Percentiles rank a stretch among this genome's conserved stretches.
Evolutionary conservation across 2,797 vertebrate genomes (phyloP).

Genomic region (Sus cebifrons): DNA sequence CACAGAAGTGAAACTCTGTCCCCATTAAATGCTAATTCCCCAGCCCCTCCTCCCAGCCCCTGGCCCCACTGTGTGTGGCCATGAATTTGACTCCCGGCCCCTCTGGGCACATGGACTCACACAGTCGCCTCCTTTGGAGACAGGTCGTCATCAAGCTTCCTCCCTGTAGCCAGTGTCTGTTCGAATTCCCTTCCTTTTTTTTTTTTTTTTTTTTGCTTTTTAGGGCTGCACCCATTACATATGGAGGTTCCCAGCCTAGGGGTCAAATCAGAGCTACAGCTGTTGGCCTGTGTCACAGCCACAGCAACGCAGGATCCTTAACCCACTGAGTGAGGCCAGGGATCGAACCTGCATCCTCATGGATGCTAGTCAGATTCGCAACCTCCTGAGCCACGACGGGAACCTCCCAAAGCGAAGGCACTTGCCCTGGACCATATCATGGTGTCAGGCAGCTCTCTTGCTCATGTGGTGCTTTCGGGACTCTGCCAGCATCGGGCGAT

Average conservation of each 20-base stretch:
- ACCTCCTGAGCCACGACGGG: too few relatives aligned
- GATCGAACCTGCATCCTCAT: too few relatives aligned
- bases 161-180: accelerated
- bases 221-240: too few relatives aligned
- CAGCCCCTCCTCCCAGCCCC: accelerated
- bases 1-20: neutral
- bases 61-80: neutral
- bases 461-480: conserved; percentile 71
- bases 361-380: too few relatives aligned
- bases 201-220: neutral
- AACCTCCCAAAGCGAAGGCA: neutral
- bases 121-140: accelerated
- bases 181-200: neutral
- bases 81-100: too few relatives aligned
- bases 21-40: accelerated
- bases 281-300: too few relatives aligned
- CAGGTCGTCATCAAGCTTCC: too few relatives aligned
- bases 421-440: conserved; percentile 38
- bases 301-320: too few relatives aligned
- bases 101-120: accelerated
- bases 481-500: conserved; percentile 60
- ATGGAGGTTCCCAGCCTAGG: too few relatives aligned
- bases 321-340: too few relatives aligned
- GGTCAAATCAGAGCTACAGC: too few relatives aligned
- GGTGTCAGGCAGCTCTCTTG: neutral